Evolutionary conservation across 2,888 invertebrate species (phyloP), one percentile per base, ranked within the genome.

Genomic region (Yponomeuta evonymella): DNA sequence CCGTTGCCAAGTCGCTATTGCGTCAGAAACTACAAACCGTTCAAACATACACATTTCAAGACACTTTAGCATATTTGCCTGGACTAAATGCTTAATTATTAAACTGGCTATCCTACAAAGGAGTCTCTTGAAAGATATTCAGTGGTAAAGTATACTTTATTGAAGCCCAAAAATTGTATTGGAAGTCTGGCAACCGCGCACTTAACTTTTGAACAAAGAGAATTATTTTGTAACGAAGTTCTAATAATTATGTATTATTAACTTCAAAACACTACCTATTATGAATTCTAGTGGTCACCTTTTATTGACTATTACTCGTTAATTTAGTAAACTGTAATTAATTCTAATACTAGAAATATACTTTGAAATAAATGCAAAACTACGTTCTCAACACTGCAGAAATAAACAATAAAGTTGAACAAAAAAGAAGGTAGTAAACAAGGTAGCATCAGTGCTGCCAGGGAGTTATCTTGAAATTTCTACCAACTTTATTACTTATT

Each of bases 1-100:
- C 82, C 88, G 91, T 90, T 91, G 91, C 90, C 91, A 90, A 86
- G 84, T 87, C 79, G 89, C 80, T 86, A 87, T 92, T 91, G 91
- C 91, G 86, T 92, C 91, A 92, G 92, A 90, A 79, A 88, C 74
- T 84, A 79, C 79, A 82, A 78, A 87, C 76, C 83, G 86, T 87
- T 89, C 88, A 85, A 83, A 84, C 77, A 77, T 80, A 87, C 82
- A 85, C 90, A 90, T 90, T 88, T 89, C 90, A 88, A 82, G 75
- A 81, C 82, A 85, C 65, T 30, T 29, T 29, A 12, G 33, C 65
- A 65, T 65, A 65, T 12, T 65, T 65, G 3, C 2, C 12, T 65
- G 65, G 29, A 58, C 15, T 2, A 15, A 58, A 58, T 48, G 23
- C 48, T 29, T 48, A 51, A 48, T 30, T 23, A 67, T 48, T 48